These are phyloP conservation scores for Caranx melampygus DNA, from an alignment of 2,113 vertebrate genomes.

Conservation along the genomic window DNA sequence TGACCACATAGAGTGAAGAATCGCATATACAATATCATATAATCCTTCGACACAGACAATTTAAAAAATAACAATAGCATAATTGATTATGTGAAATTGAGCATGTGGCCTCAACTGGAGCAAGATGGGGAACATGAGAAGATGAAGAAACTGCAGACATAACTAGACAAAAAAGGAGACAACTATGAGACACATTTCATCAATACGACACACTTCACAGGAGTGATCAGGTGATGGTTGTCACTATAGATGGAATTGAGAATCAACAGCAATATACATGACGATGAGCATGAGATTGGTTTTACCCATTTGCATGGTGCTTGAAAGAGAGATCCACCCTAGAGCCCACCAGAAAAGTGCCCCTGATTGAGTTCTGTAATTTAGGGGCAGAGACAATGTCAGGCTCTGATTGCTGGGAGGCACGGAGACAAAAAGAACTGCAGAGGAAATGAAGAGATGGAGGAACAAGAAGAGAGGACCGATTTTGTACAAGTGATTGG, in stretches of 20 bases:
- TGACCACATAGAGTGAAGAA: no score
- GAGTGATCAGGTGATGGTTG: slow-evolving; percentile 11
- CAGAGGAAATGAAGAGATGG: slow-evolving; percentile 26
- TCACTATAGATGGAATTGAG: slow-evolving; percentile 8
- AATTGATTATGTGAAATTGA: background rate
- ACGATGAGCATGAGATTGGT: slow-evolving; percentile 17
- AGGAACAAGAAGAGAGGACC: slow-evolving; percentile 17
- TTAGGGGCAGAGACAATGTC: slow-evolving; percentile 29
- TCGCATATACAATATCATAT: no score
- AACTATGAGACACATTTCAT: slow-evolving; percentile 4
- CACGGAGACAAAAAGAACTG: slow-evolving; percentile 35
- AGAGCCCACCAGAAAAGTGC: slow-evolving; percentile 15
- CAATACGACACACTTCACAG: slow-evolving; percentile 13
- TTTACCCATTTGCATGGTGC: slow-evolving; percentile 31
- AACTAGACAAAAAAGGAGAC: background rate
- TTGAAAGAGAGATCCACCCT: slow-evolving; percentile 29
- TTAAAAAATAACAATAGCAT: background rate
- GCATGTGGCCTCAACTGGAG: background rate
- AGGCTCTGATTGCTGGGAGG: slow-evolving; percentile 42
- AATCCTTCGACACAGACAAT: background rate
- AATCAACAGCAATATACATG: slow-evolving; percentile 3
- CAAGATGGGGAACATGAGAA: background rate
- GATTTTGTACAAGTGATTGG: slow-evolving; percentile 48
- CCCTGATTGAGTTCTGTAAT: slow-evolving; percentile 54
- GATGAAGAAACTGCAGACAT: background rate